Conservation (phyloP, 2,797 vertebrate species). For the Artibeus lituratus region DNA sequence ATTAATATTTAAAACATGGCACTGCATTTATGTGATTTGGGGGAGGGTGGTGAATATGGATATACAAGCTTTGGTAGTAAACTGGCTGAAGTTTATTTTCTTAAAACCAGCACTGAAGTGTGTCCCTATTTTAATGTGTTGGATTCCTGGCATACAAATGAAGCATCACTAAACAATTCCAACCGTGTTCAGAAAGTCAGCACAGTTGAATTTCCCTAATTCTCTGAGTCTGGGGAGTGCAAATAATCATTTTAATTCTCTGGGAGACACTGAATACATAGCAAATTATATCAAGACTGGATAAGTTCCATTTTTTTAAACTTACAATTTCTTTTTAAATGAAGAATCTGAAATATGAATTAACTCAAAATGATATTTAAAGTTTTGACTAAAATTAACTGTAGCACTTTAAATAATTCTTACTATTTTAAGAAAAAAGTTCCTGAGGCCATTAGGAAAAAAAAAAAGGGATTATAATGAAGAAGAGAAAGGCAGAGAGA, state of each 20-base stretch:
- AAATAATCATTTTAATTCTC: conserved; percentile 73
- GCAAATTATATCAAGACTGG: conserved; percentile 59
- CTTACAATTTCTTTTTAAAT: conserved; percentile 44
- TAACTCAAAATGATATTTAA: conserved; percentile 61
- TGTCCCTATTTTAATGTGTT: conserved; percentile 43
- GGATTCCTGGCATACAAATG: conserved; percentile 49
- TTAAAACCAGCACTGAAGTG: conserved; percentile 40
- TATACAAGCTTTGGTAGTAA: conserved; percentile 49
- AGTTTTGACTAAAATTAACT: conserved; percentile 70
- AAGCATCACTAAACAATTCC: conserved; percentile 53
- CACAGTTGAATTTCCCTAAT: conserved; percentile 60
- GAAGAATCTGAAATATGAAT: conserved; percentile 61
- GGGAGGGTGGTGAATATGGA: conserved; percentile 49
- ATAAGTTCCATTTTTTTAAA: conserved; percentile 7
- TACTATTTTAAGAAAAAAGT: conserved; percentile 60
- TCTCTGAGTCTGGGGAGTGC: conserved; percentile 58
- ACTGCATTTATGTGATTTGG: conserved; percentile 42
- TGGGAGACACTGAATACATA: conserved; percentile 54
- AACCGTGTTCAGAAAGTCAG: conserved; percentile 59
- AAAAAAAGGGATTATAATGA: conserved; percentile 10
- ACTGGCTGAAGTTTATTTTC: conserved; percentile 36
- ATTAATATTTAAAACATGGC: conserved; percentile 66
- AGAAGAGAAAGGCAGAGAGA: conserved; percentile 45
- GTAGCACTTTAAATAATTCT: conserved; percentile 64
- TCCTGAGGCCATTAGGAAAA: conserved; percentile 31